Evolutionary conservation across 2,113 vertebrate genomes (phyloP).

Genomic region (Camelus dromedarius): DNA sequence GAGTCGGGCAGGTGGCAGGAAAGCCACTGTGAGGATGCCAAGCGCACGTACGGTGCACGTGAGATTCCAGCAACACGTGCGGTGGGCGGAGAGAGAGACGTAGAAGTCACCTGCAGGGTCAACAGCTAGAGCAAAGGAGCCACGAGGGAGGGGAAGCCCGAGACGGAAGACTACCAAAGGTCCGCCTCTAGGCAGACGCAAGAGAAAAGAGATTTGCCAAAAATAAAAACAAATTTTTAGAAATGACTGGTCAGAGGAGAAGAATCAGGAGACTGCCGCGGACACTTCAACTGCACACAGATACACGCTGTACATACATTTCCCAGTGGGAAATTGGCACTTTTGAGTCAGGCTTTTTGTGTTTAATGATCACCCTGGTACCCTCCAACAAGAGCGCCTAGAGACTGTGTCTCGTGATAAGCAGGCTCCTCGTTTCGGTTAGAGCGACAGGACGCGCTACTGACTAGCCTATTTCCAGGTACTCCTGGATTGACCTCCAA

Average conservation of each 20-base stretch:
- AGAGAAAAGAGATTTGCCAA: neutral
- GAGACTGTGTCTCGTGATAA: neutral
- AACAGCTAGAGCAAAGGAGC: neutral
- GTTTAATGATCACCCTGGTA: neutral
- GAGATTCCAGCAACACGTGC: neutral
- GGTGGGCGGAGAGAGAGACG: neutral
- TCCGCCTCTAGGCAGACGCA: neutral
- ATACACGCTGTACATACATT: neutral
- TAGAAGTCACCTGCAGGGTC: neutral
- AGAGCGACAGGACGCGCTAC: neutral
- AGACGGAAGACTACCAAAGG: neutral
- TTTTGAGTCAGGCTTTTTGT: neutral
- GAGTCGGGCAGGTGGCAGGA: no score
- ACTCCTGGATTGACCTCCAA: neutral
- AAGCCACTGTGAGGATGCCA: accelerated
- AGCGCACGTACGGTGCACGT: accelerated
- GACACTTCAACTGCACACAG: no score
- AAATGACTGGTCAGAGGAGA: neutral
- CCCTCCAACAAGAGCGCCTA: neutral
- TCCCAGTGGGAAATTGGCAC: neutral
- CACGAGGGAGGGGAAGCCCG: no score
- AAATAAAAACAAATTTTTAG: neutral
- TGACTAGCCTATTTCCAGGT: neutral
- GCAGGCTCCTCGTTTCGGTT: neutral
- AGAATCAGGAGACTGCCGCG: accelerated